Base-by-base conservation (phyloP, 2,113 vertebrate species). In the Gallinago jamesoni region DNA sequence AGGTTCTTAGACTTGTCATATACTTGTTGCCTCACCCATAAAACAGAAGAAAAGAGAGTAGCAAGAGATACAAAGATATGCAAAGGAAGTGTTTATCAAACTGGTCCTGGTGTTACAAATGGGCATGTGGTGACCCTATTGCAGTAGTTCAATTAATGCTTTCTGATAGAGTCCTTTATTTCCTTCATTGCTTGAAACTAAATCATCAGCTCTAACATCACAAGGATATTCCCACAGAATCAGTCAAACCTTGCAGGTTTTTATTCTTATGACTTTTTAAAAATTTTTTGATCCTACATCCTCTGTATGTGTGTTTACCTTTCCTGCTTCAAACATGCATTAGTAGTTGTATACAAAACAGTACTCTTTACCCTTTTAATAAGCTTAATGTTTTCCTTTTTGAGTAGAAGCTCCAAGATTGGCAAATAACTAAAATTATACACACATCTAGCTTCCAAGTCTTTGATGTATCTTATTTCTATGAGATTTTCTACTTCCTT, bases 191-290 rank as follows among this genome's bases (percentile, higher is more conserved):
- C 39, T 84, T 87, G 39, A 87, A 94, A 59, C 25, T 59, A 45
- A 84, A 30, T 23, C 12, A 75, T 37, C 28, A 86, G 12, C 12
- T 74, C 23, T 70, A 50, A 69, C 5, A 39, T 66, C 28, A 68
- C 31, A 90, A 88, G 45, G 19, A 11, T 27, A 31, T 43, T 77
- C 21, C 31, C 33, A 70, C 7, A 64, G 31, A 67, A 75, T 59
- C 33, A 89, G 27, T 11, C 2, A 93, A 75, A 78, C 1, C 8
- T 70, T 82, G 5, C 11, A 81, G 6, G 22, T 41, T 91, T 93
- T 67, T 66, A 53, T 52, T 85, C 48, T 67, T 0, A 0, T 55
- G 11, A 37, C 1, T 59, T 43, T 55, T 45, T 11, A 27, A 59
- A 59, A 27, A 16, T 53, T 53, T 52, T 82, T 37, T 86, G 22